Evolutionary conservation across 2,888 invertebrate genomes (phyloP).

Genomic region (Bombyx huttoni): DNA sequence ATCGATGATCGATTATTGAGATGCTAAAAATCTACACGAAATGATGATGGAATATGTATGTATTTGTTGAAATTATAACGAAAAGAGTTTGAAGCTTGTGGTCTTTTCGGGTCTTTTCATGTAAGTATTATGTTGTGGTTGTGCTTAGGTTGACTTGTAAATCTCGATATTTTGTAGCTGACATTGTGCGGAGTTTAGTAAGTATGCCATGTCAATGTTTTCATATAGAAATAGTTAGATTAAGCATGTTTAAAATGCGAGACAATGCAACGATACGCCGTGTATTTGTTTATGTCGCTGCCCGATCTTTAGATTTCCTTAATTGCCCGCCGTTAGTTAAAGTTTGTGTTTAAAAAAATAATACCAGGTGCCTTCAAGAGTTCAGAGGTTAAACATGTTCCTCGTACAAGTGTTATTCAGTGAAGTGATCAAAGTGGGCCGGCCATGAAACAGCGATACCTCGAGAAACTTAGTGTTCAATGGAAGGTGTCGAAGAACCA

Average conservation of each 20-base stretch:
- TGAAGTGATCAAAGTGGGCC: constrained; percentile 62
- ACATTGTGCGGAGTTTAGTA: constrained; percentile 14
- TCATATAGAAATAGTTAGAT: constrained; percentile 17
- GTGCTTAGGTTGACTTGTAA: constrained; percentile 4
- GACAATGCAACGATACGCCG: constrained; percentile 51
- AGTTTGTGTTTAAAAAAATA: constrained; percentile 14
- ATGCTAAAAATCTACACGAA: too few relatives aligned
- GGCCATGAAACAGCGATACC: constrained; percentile 65
- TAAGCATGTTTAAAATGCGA: constrained; percentile 42
- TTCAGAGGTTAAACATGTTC: constrained; percentile 31
- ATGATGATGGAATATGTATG: too few relatives aligned
- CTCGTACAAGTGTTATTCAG: constrained; percentile 45
- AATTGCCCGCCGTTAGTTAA: constrained; percentile 18
- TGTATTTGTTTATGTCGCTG: constrained; percentile 14
- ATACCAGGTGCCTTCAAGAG: constrained; percentile 2
- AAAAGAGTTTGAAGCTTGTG: background rate
- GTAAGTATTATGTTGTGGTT: constrained; percentile 10
- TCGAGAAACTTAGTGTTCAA: constrained; percentile 47
- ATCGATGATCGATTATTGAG: too few relatives aligned
- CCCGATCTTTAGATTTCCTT: constrained; percentile 8
- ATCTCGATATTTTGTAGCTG: constrained; percentile 7
- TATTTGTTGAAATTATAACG: background rate
- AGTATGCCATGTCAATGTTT: constrained; percentile 21
- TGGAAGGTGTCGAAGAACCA: constrained; percentile 65
- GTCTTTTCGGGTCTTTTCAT: constrained; percentile 5